Evolutionary conservation across 2,797 vertebrate species (phyloP), one percentile per base, ranked within the genome.

Genomic region (Podarcis siculus): DNA sequence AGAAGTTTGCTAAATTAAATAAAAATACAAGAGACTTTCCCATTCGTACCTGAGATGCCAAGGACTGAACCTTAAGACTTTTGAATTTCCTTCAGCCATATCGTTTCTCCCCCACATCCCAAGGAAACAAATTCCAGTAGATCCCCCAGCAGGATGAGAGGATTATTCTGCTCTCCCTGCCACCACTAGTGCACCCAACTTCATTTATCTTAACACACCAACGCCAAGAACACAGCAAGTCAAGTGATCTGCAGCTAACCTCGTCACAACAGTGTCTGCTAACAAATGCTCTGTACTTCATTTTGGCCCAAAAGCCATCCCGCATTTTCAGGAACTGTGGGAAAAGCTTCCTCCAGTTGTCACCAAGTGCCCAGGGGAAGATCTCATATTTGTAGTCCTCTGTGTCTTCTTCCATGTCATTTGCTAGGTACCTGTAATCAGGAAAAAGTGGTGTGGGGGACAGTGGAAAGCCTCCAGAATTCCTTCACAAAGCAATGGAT

Each of bases 361-460:
- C 83, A 0, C 96, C 95, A 3, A 95, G 86, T 0, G 96, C 95
- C 96, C 95, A 95, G 0, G 94, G 95, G 0, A 96, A 95, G 82
- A 97, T 96, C 82, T 92, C 90, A 25, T 92, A 96, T 66, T 96
- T 96, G 79, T 93, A 91, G 3, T 96, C 94, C 82, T 97, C 96
- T 30, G 94, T 85, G 5, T 97, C 96, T 78, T 97, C 96, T 79
- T 96, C 96, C 96, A 96, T 95, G 83, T 97, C 96, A 12, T 94
- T 97, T 0, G 95, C 96, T 71, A 97, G 91, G 91, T 95, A 97
- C 81, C 95, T 96, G 81, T 0, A 3, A 19, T 37, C 27, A 39
- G 80, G 25, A 35, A 2, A 15, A 8, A 2, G 1, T 15, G 21
- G 27, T 30, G 42, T 27, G 25, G 66, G 4, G 42, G 35, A 58